Evolutionary conservation across 2,797 vertebrate genomes (phyloP), one percentile per base, ranked within the genome.

Genomic region (Pempheris klunzingeri): DNA sequence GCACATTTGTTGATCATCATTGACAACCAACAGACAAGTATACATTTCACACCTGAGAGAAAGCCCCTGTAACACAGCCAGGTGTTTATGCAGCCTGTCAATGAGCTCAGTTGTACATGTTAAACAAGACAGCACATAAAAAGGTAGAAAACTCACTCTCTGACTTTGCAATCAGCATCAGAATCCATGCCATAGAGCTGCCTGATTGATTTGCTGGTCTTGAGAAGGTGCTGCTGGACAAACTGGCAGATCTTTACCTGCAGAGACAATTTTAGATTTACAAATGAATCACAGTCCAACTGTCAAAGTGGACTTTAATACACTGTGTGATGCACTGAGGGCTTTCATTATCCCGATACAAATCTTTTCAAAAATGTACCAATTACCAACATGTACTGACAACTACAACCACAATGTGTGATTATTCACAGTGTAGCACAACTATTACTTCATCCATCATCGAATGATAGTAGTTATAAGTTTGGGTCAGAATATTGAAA

Each of bases 171-270:
- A 36, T 96, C 94, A 78, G 87, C 93, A 78, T 96, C 92, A 38
- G 85, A 74, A 39, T 85, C 61, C 7, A 76, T 61, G 34, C 92
- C 84, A 22, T 96, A 93, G 17, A 95, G 92, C 52, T 98, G 96
- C 46, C 97, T 92, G 83, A 99, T 91, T 52, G 83, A 90, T 92
- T 95, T 96, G 81, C 96, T 94, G 49, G 93, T 95, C 94, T 97
- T 98, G 62, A 98, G 88, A 38, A 99, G 95, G 74, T 94, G 89
- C 60, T 84, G 93, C 91, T 94, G 95, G 36, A 96, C 84, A 78
- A 92, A 92, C 49, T 81, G 77, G 30, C 93, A 64, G 38, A 91
- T 93, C 49, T 92, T 90, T 43, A 82, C 77, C 97, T 98, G 87
- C 32, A 65, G 68, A 62, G 1, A 84, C 47, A 8, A 5, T 13